These are phyloP conservation scores for Caenorhabditis inopinata DNA, from an alignment of 1,140 invertebrate species.

Conservation along the genomic window DNA sequence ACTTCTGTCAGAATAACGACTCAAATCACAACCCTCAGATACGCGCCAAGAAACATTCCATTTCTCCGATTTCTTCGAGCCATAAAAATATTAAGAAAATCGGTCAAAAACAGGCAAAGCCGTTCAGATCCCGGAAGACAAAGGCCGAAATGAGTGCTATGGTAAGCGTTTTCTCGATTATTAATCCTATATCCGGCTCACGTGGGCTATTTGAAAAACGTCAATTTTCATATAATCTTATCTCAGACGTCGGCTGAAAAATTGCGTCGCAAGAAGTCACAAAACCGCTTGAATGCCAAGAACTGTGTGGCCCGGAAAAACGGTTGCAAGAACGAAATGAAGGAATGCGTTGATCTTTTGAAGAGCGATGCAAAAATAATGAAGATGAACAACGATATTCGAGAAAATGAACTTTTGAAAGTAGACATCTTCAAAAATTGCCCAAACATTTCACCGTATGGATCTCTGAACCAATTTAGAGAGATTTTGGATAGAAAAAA, in stretches of 20 bases:
- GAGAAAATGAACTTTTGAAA: not conserved
- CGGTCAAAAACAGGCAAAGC: too few species aligned
- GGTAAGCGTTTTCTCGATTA: too few species aligned
- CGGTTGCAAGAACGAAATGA: not conserved
- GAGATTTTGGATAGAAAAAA: not conserved
- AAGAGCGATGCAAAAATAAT: not conserved
- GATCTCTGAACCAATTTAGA: not conserved
- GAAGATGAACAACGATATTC: not conserved
- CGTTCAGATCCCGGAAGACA: too few species aligned
- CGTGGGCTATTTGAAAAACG: too few species aligned
- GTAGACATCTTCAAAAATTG: not conserved
- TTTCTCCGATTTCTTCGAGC: too few species aligned
- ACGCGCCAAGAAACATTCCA: too few species aligned
- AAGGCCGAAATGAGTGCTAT: not conserved
- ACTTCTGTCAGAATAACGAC: too few species aligned
- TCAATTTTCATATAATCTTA: too few species aligned
- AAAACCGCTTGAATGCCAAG: not conserved
- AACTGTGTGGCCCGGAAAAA: not conserved
- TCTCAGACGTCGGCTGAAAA: not conserved
- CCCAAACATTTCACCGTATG: not conserved
- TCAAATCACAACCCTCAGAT: too few species aligned
- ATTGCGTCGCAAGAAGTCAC: not conserved
- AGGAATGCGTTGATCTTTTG: not conserved
- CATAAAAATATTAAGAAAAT: too few species aligned
- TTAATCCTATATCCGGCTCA: too few species aligned